Evolutionary conservation across 2,113 vertebrate species (phyloP).

Genomic region (Galeopterus variegatus): DNA sequence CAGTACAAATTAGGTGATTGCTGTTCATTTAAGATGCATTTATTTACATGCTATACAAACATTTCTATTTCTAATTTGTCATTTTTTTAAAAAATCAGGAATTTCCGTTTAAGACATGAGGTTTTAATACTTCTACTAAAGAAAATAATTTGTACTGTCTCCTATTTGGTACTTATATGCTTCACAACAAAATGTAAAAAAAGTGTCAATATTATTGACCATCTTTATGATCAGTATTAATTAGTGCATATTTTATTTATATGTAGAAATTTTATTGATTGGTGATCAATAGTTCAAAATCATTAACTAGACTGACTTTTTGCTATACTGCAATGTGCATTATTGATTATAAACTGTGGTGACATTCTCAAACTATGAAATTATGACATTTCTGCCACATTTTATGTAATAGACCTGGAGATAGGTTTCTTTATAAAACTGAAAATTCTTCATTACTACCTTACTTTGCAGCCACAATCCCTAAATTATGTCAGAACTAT

Average conservation of each 20-base stretch:
- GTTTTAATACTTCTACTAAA: not conserved
- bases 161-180: not conserved
- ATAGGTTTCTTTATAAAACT: not conserved
- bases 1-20: not conserved
- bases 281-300: not conserved
- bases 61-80: not conserved
- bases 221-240: conserved; percentile 44
- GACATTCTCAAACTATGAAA: not conserved
- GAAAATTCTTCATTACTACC: not conserved
- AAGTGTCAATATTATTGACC: not conserved
- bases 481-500: not conserved
- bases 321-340: not conserved
- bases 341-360: not conserved
- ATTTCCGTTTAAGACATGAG: not conserved
- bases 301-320: not conserved
- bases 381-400: not conserved
- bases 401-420: not conserved
- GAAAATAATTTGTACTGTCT: not conserved
- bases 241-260: conserved; percentile 41
- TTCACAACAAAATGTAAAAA: not conserved
- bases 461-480: not conserved
- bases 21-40: not conserved
- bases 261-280: not conserved
- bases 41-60: not conserved
- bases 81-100: not conserved